A percentile compares a stretch with the other conserved stretches of the same genome.
Evolutionary conservation across 2,797 vertebrate species (phyloP).

Genomic region (Sphenopsis melanotis): DNA sequence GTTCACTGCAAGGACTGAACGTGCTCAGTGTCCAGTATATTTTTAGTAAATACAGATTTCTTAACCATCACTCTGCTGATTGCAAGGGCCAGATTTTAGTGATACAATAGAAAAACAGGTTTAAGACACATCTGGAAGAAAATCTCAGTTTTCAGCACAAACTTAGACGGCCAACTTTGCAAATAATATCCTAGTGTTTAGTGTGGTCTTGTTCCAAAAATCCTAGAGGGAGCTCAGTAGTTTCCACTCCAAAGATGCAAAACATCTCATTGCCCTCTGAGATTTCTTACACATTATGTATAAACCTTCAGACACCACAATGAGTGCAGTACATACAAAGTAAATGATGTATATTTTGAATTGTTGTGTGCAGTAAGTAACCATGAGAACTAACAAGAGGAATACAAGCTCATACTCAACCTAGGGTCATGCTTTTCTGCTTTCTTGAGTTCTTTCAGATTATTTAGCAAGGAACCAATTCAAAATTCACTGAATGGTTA

Average conservation of each 20-base stretch:
- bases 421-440: background rate
- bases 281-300: background rate
- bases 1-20: background rate
- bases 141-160: slow-evolving; percentile 13
- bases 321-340: background rate
- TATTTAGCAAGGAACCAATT: background rate
- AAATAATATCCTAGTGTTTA: background rate
- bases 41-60: background rate
- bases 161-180: background rate
- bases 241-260: background rate
- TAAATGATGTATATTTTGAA: background rate
- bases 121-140: background rate
- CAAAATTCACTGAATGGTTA: background rate
- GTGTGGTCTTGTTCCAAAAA: background rate
- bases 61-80: background rate
- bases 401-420: background rate
- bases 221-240: background rate
- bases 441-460: background rate
- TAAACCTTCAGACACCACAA: background rate
- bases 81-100: background rate
- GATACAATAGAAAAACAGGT: background rate
- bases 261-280: background rate
- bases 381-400: background rate
- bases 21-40: background rate
- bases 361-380: background rate